phyloP scores from a whole-genome alignment of 2,113 vertebrate genomes.

The Antechinus stuartii region DNA sequence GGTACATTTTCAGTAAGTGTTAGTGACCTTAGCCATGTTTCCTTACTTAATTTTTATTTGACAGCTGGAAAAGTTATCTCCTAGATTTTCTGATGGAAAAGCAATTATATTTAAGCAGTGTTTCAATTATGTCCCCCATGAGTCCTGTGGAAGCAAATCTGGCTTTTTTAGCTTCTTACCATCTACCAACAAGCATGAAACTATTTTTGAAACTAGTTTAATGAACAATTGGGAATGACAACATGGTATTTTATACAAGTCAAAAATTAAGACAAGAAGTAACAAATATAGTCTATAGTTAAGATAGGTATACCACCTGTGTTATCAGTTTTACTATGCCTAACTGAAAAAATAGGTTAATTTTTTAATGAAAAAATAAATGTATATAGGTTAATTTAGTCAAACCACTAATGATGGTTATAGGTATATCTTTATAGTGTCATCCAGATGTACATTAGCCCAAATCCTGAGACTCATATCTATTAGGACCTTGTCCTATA shows the following conservation, averaged over 20 bases:
- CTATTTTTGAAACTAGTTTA: neutral
- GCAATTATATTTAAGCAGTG: constrained; percentile 56
- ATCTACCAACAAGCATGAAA: neutral
- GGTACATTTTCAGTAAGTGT: constrained; percentile 40
- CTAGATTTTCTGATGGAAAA: constrained; percentile 63
- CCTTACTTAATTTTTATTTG: constrained; percentile 27
- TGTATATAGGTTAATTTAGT: neutral
- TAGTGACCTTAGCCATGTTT: neutral
- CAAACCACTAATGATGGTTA: constrained; percentile 19
- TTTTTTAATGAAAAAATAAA: neutral
- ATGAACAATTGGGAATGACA: constrained; percentile 13
- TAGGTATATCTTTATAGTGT: neutral
- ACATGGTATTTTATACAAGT: neutral
- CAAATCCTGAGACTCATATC: neutral
- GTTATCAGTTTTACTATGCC: constrained; percentile 14
- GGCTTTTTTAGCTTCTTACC: constrained; percentile 30
- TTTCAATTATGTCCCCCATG: constrained; percentile 42
- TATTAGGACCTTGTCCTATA: neutral
- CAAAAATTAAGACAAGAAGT: neutral
- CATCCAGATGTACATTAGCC: neutral
- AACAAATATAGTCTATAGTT: constrained; percentile 13
- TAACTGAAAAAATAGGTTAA: neutral
- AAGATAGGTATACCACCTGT: neutral
- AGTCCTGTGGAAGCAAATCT: constrained; percentile 8
- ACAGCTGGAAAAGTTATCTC: constrained; percentile 52